phyloP scores from a whole-genome alignment of 2,113 vertebrate genomes.

The Barbus barbus region DNA sequence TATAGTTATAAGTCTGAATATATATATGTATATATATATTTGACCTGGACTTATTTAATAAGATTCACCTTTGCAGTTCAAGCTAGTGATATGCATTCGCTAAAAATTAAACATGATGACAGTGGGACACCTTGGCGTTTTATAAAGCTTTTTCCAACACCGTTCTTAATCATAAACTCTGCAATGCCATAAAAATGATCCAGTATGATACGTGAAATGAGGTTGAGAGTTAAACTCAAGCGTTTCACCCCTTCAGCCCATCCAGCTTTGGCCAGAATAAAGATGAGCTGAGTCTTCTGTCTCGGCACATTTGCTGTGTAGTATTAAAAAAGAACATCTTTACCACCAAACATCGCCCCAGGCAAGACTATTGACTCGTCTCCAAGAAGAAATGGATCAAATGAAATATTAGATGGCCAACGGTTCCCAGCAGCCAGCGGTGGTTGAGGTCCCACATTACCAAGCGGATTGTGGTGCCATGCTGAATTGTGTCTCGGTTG shows the following conservation, averaged over 20 bases:
- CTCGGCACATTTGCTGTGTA: constrained; percentile 35
- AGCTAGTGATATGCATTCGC: not conserved
- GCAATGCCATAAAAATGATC: constrained; percentile 24
- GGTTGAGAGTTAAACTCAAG: not conserved
- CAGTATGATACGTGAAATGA: constrained; percentile 39
- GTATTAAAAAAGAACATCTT: constrained; percentile 56
- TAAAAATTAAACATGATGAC: not conserved
- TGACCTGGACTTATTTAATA: not conserved
- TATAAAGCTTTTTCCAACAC: not conserved
- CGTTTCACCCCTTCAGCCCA: constrained; percentile 15
- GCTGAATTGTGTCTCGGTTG: constrained; percentile 52
- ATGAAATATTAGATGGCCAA: constrained; percentile 51
- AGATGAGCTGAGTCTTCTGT: constrained; percentile 21
- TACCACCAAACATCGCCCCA: constrained; percentile 42
- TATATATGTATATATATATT: too few relatives aligned
- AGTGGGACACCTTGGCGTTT: not conserved
- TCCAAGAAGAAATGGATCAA: constrained; percentile 52
- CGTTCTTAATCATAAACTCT: constrained; percentile 39
- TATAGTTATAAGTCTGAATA: too few relatives aligned
- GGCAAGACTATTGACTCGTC: constrained; percentile 52
- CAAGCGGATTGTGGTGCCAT: constrained; percentile 33
- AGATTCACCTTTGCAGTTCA: not conserved
- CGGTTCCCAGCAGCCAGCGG: constrained; percentile 39
- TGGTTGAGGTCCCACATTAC: constrained; percentile 45
- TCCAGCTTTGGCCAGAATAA: not conserved